Percentiles rank a stretch among this genome's conserved stretches.
Conservation (phyloP, 1,140 invertebrate genomes). For the Zaprionus inermis region DNA sequence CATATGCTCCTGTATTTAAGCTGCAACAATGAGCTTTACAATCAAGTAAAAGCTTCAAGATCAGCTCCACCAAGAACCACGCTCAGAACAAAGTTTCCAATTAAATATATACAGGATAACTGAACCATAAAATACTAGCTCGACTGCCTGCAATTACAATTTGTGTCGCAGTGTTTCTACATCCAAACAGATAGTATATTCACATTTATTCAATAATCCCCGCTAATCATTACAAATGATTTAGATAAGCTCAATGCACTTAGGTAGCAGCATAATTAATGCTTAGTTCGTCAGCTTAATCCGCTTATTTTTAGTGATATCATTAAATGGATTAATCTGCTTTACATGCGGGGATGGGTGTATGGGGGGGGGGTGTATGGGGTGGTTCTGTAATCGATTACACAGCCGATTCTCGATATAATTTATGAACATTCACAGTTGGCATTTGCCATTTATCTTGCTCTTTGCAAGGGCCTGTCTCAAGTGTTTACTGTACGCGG, state of each 20-base stretch:
- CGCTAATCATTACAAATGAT: conserved; percentile 17
- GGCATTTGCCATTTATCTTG: conserved; percentile 14
- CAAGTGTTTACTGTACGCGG: conserved; percentile 53
- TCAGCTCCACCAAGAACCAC: no score
- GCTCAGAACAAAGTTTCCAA: no score
- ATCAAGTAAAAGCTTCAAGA: background rate
- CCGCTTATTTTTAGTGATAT: conserved; percentile 20
- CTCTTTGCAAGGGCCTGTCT: conserved; percentile 37
- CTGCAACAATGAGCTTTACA: no score
- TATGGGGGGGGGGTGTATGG: background rate
- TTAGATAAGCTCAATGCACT: conserved; percentile 10
- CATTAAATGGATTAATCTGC: conserved; percentile 12
- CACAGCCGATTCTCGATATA: conserved; percentile 6
- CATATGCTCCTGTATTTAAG: no score
- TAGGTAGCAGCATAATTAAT: conserved; percentile 9
- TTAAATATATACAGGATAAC: no score
- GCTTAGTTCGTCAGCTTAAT: conserved; percentile 6
- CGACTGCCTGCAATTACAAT: no score
- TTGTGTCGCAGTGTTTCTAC: no score
- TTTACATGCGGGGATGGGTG: background rate
- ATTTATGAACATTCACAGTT: conserved; percentile 26
- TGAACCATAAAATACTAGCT: no score
- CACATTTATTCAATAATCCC: background rate
- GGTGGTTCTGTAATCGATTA: conserved; percentile 1
- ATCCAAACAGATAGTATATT: no score